phyloP scores from a whole-genome alignment of 2,113 vertebrate genomes.

The Oryzias curvinotus region DNA sequence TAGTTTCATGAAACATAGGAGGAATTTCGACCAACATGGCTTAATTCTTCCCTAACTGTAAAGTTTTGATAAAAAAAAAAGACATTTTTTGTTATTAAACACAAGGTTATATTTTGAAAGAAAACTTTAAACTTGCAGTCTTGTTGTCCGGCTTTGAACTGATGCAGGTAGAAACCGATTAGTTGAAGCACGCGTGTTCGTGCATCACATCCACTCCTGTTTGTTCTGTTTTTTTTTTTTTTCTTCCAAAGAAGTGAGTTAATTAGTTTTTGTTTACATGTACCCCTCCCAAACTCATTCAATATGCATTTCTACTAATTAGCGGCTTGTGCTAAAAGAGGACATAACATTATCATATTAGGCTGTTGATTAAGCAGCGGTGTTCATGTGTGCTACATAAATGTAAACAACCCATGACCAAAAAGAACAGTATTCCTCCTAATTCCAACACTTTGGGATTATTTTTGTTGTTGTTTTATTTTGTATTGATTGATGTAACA shows the following conservation, averaged over 20 bases:
- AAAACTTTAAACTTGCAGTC: background rate
- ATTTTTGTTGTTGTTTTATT: background rate
- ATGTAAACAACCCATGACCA: background rate
- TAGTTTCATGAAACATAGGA: too few species aligned
- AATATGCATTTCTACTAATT: slow-evolving; percentile 70
- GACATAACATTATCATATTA: slow-evolving; percentile 66
- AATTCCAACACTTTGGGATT: background rate
- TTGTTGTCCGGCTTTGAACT: background rate
- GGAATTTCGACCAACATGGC: background rate
- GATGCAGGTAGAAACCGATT: slow-evolving; percentile 4
- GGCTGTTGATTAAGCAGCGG: slow-evolving; percentile 48
- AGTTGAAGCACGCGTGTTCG: slow-evolving; percentile 7
- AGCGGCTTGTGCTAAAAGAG: slow-evolving; percentile 58
- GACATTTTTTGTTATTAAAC: too few species aligned
- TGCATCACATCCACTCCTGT: slow-evolving; percentile 33
- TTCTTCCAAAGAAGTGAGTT: slow-evolving; percentile 63
- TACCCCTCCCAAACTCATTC: slow-evolving; percentile 60
- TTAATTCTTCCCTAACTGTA: background rate
- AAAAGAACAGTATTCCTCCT: background rate
- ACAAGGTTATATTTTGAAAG: too few species aligned
- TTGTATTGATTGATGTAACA: background rate
- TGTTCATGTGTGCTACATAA: slow-evolving; percentile 16
- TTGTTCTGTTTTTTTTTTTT: slow-evolving; percentile 51
- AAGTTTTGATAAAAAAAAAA: background rate
- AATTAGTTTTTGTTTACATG: slow-evolving; percentile 75